Evolutionary conservation across 2,113 vertebrate species (phyloP), one percentile per base, ranked within the genome.

Genomic region (Xiphophorus couchianus): DNA sequence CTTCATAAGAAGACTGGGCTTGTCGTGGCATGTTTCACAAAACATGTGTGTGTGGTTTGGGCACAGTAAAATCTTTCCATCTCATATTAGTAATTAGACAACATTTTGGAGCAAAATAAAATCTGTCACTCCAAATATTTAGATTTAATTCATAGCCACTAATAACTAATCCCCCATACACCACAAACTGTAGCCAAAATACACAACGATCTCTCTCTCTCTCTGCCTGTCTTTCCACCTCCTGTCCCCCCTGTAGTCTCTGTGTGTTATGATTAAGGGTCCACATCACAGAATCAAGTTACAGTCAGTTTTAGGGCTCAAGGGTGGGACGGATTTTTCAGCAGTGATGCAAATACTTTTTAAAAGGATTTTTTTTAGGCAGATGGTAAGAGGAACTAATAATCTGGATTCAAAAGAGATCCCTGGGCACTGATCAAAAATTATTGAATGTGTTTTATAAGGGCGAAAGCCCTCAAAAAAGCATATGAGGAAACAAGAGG

Each of bases 241-340:
- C 65, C 39, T 11, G 0, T 25, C 44, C 61, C 70, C 74, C 80
- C 82, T 31, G 70, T 44, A 66, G 78, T 39, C 68, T 77, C 31
- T 30, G 60, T 61, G 64, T 89, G 78, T 89, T 88, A 73, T 82
- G 84, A 71, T 85, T 85, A 37, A 70, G 58, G 48, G 81, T 79
- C 81, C 78, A 79, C 73, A 29, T 80, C 29, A n/a, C 30, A 78
- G 90, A 85, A 73, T 93, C 82, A 29, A 81, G 87, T 94, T 94
- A 87, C 88, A 79, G 78, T 80, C 72, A 69, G 80, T 77, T 67
- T 82, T 78, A 39, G 73, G 83, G 75, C 86, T 85, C 7, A 31
- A 77, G 78, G 83, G 75, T 75, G 64, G 66, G 76, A 54, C 42
- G 28, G 54, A 87, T 86, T 74, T 86, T 86, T 90, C 74, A 79